Evolutionary conservation across 2,888 invertebrate genomes (phyloP).

Genomic region (Meliscaeva auricollis): DNA sequence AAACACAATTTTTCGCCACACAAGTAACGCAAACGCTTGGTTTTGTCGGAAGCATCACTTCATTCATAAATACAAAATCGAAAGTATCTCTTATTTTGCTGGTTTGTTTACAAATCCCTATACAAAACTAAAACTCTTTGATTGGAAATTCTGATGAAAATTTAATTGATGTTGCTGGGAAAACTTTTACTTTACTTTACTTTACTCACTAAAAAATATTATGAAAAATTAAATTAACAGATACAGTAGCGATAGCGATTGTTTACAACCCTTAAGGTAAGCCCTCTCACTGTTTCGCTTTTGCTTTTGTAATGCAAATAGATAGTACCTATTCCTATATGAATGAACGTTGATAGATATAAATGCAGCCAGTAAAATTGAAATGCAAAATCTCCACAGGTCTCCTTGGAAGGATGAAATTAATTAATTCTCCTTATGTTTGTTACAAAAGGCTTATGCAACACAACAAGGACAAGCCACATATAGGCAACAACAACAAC

Average conservation of each 20-base stretch:
- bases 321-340: no score
- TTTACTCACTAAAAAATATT: conserved; percentile 1
- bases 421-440: conserved; percentile 60
- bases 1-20: conserved; percentile 63
- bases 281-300: not conserved
- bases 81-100: conserved; percentile 46
- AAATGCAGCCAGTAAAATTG: conserved; percentile 25
- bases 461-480: conserved; percentile 17
- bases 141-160: conserved; percentile 71
- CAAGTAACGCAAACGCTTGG: conserved; percentile 32
- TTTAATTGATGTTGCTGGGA: conserved; percentile 64
- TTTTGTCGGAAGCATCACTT: conserved; percentile 54
- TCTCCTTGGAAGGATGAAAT: conserved; percentile 31
- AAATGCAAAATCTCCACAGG: conserved; percentile 31
- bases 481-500: no score
- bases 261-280: conserved; percentile 40
- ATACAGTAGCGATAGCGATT: conserved; percentile 8
- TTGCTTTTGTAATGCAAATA: conserved; percentile 66
- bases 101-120: conserved; percentile 60
- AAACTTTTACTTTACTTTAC: not conserved
- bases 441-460: conserved; percentile 54
- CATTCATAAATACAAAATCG: conserved; percentile 67
- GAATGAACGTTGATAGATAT: not conserved
- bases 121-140: conserved; percentile 48
- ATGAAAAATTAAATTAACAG: not conserved